phyloP scores from a whole-genome alignment of 2,797 vertebrate genomes.

The Ficedula albicollis region DNA sequence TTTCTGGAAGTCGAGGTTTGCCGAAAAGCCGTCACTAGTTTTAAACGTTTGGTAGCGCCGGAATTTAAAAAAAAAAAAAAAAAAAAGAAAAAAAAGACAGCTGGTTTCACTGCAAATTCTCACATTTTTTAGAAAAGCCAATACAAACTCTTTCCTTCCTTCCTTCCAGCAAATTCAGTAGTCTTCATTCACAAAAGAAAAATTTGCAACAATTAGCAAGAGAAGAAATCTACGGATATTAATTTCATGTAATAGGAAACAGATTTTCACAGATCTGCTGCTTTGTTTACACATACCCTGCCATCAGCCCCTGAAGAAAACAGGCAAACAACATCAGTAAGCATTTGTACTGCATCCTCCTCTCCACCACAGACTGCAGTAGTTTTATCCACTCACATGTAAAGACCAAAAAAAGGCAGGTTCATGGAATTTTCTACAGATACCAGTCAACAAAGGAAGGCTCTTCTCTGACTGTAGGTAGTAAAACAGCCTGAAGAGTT shows the following conservation, averaged over 20 bases:
- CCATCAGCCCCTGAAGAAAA: not conserved
- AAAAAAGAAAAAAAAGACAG: not conserved
- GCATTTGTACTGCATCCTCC: not conserved
- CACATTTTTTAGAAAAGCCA: not conserved
- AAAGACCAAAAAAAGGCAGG: not conserved
- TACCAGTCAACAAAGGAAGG: not conserved
- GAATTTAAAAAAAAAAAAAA: not conserved
- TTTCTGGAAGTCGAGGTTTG: not conserved
- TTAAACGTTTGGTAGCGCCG: not conserved
- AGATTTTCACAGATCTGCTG: not conserved
- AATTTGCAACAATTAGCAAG: not conserved
- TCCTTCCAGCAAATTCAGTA: not conserved
- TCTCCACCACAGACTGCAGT: not conserved
- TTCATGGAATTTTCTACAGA: not conserved
- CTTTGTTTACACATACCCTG: not conserved
- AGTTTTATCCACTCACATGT: not conserved
- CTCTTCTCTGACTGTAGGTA: not conserved
- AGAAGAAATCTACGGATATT: not conserved
- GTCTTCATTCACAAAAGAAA: not conserved
- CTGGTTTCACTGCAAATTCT: not conserved
- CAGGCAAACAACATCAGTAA: not conserved
- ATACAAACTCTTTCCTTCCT: not conserved
- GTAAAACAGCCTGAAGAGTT: constrained; percentile 31
- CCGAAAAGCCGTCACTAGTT: not conserved
- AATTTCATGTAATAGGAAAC: not conserved